Evolutionary conservation across 2,113 vertebrate genomes (phyloP), one percentile per base, ranked within the genome.

Genomic region (Silurus meridionalis): DNA sequence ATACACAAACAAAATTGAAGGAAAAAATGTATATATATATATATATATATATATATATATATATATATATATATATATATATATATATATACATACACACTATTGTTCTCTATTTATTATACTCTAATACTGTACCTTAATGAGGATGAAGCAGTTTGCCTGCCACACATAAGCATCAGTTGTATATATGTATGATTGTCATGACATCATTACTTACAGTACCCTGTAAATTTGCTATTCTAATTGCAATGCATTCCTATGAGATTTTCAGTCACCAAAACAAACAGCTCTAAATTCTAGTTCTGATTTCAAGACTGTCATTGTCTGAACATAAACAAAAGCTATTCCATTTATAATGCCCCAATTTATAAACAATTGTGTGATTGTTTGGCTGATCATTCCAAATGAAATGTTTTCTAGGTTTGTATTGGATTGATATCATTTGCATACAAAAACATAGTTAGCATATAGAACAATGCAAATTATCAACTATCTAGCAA

Each of bases 281-380:
- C 1, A 74, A 53, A 17, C 92, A 83, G 0, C 58, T 83, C 11
- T 67, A 8, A 87, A 8, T 1, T 5, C 75, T 90, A 17, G n/a
- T 74, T 2, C 52, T 92, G 8, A 23, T 94, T 82, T 79, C 85
- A 60, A 91, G 89, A 19, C 83, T 94, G 5, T 92, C 88, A 48
- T 94, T 37, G 28, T 94, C 77, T 93, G 93, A 89, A 82, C 83
- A 37, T 92, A 93, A 58, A 23, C 91, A n/a, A 88, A 8, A 92
- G 88, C 19, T 91, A 92, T 88, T 93, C 85, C 77, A 93, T 92
- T 87, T 93, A 94, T 81, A 90, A 94, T 75, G 88, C 55, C 0
- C 92, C 92, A 6, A 2, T 91, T 8, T 91, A 85, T 82, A 25
- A 82, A 4, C 86, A 94, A 21, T 85, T 93, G 0, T 95, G 94